Conservation (phyloP, 2,888 invertebrate species). For the Philonicus albiceps region DNA sequence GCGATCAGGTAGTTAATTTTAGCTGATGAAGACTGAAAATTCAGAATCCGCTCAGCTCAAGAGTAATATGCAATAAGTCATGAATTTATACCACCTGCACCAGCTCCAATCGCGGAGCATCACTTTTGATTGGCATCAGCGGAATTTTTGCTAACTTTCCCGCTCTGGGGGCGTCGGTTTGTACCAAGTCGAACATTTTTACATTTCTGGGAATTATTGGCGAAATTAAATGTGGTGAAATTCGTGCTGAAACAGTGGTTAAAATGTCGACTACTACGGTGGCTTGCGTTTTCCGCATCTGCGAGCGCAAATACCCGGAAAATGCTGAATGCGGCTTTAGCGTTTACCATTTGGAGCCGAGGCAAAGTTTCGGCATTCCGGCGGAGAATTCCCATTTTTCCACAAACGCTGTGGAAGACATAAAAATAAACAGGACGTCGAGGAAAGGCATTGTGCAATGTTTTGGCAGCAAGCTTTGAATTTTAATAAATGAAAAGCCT, state of each 20-base stretch:
- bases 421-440: background rate
- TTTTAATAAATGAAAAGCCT: slow-evolving; percentile 25
- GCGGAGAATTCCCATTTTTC: background rate
- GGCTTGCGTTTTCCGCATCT: background rate
- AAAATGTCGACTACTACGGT: background rate
- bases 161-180: background rate
- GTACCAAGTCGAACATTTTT: background rate
- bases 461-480: slow-evolving; percentile 8
- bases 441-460: background rate
- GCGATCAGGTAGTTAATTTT: slow-evolving; percentile 21
- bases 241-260: background rate
- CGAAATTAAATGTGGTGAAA: background rate
- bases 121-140: background rate
- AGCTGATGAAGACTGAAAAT: background rate
- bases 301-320: background rate
- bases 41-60: background rate
- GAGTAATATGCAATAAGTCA: slow-evolving; percentile 14
- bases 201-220: background rate
- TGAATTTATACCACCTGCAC: background rate
- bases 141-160: background rate
- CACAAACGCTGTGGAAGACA: background rate
- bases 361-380: background rate
- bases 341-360: background rate
- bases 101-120: background rate
- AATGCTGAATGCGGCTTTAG: background rate